These are phyloP conservation scores for Nomada fucata DNA, from an alignment of 2,888 invertebrate species.

Conservation along the genomic window DNA sequence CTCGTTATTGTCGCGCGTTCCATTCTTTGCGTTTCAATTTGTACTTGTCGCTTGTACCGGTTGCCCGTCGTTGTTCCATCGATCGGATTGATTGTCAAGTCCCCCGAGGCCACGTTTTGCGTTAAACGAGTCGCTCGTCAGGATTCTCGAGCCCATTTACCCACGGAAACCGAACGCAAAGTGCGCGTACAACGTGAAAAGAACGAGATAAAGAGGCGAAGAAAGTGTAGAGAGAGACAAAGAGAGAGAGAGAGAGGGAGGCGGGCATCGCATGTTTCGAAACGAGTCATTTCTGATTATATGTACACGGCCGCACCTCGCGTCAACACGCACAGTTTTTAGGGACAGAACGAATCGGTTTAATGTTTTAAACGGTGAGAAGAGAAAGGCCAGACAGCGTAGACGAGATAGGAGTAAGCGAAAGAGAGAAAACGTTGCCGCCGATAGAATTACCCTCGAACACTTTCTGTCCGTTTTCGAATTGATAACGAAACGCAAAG, in stretches of 20 bases:
- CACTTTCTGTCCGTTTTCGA: not conserved
- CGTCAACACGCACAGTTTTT: constrained; percentile 78
- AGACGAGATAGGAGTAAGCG: constrained; percentile 49
- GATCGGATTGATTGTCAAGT: constrained; percentile 47
- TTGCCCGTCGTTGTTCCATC: not conserved
- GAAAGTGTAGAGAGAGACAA: not conserved
- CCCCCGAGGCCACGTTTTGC: constrained; percentile 49
- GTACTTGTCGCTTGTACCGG: too few relatives aligned
- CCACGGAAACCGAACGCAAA: constrained; percentile 34
- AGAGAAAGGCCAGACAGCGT: constrained; percentile 58
- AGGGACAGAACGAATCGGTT: constrained; percentile 45
- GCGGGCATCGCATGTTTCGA: constrained; percentile 29
- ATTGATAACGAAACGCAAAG: not conserved
- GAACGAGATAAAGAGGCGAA: constrained; percentile 15
- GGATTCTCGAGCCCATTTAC: constrained; percentile 52
- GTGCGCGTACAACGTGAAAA: constrained; percentile 2
- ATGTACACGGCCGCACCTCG: constrained; percentile 81
- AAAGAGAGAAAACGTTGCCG: constrained; percentile 37
- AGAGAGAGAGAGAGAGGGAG: constrained; percentile 33
- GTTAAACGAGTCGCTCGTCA: constrained; percentile 35
- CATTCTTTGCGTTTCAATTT: not conserved
- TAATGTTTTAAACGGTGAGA: constrained; percentile 39
- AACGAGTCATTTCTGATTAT: constrained; percentile 56
- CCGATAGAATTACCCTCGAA: constrained; percentile 52
- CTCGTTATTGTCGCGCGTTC: not conserved